Evolutionary conservation across 37 sponge, comb jelly and placozoan genomes (phyloP), one percentile per base, ranked within the genome.

Genomic region (Halichondria panicea): DNA sequence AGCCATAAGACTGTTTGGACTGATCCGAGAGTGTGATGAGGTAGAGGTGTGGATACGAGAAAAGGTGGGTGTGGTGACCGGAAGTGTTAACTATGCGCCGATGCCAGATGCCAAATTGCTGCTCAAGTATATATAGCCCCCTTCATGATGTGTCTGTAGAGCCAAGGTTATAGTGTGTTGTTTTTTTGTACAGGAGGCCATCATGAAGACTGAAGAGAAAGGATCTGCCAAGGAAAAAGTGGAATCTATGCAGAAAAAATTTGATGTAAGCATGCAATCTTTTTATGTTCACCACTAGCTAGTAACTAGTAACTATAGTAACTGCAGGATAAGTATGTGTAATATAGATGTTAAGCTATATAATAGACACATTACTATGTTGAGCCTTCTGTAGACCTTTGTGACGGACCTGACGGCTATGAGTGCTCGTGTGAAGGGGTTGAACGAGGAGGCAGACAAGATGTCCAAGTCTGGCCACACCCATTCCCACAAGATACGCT

Each of bases 171-270:
- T 55, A 5, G 48, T 46, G 28, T 70, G 48, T 3, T 68, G 52
- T 38, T 37, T 2, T 36, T 0, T 24, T 54, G 30, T 24, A 30
- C 28, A 85, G 76, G 92, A 87, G 62, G 87, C 80, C n/a, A 76
- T 94, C 32, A 79, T 94, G 60, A 78, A 44, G 54, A 65, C 77
- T 0, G 96, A 91, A 69, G 92, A 88, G 65, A 88, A 86, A 70
- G 85, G 85, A 39, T 62, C 75, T 25, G 43, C 54, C 43, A 88
- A 76, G 52, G 96, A 95, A 56, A 81, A 81, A n/a, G 85, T 95
- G 43, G 96, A 95, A 36, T 72, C 92, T 37, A 88, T 95, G 89
- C 82, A 84, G 55, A 95, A 90, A 78, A 93, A 88, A 54, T 93
- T 83, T 89, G 89, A 93, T 73, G 94, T 93, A 61, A 73, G 87